A percentile compares a stretch with the other conserved stretches of the same genome.
Evolutionary conservation across 1,140 invertebrate genomes (phyloP).

Genomic region (Branchinecta lynchi): DNA sequence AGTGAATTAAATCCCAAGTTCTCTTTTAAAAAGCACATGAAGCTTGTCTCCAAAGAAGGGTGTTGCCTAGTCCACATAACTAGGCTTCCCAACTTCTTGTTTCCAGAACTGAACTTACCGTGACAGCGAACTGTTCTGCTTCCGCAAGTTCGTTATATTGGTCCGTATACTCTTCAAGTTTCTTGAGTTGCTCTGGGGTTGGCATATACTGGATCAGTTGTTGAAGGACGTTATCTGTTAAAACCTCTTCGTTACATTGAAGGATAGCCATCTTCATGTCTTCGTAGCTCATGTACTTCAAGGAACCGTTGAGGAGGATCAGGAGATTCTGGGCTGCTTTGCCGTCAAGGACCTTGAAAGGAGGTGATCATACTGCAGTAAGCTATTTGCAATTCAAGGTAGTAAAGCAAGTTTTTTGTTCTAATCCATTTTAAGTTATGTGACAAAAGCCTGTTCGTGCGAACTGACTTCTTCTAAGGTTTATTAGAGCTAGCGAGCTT

Average conservation of each 20-base stretch:
- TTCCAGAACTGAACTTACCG: constrained; percentile 41
- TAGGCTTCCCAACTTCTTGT: too few relatives aligned
- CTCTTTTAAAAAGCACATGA: too few relatives aligned
- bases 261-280: constrained; percentile 70
- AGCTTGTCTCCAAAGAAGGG: too few relatives aligned
- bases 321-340: constrained; percentile 91
- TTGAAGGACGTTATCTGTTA: constrained; percentile 64
- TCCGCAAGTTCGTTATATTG: constrained; percentile 68
- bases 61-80: too few relatives aligned
- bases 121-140: constrained; percentile 85
- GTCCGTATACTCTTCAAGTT: constrained; percentile 58
- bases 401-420: too few relatives aligned
- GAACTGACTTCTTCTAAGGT: too few relatives aligned
- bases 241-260: constrained; percentile 63
- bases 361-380: neutral
- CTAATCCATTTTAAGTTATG: too few relatives aligned
- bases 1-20: too few relatives aligned
- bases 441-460: too few relatives aligned
- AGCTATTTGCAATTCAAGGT: too few relatives aligned
- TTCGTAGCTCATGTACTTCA: constrained; percentile 74
- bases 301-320: constrained; percentile 69
- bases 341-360: constrained; percentile 52
- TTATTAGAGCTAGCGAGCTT: too few relatives aligned
- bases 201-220: constrained; percentile 77
- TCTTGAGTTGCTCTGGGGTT: constrained; percentile 67